Base-by-base conservation (phyloP, 2,888 invertebrate species). In the Drosophila meridiana region DNA sequence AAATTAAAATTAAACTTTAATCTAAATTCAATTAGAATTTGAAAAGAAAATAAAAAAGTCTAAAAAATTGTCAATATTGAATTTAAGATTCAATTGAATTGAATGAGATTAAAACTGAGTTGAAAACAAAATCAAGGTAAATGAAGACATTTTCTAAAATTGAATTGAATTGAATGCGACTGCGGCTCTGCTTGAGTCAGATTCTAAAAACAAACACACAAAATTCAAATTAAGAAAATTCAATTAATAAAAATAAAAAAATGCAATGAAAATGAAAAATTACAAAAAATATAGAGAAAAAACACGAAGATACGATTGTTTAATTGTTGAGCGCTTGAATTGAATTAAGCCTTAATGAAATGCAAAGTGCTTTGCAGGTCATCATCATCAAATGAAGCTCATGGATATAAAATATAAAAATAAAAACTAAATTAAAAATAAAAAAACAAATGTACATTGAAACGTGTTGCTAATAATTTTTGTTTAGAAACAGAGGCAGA, bases 401-500 rank as follows among this genome's bases (percentile, higher is more conserved):
- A 69, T 69, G 48, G 14, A 63, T 62, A 45, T 58, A 79, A 69
- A 74, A 40, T 52, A 36, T 14, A 55, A 36, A 45, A 55, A 47
- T 20, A 67, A 58, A 45, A 45, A 13, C 8, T 20, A 43, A 43
- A 42, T 28, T 28, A 34, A 26, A 48, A 60, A 48, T 6, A 47
- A 47, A 28, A 26, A 11, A 52, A 13, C 20, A 20, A 20, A 20
- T 66, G 42, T 32, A 71, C 57, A 63, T 70, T 75, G 66, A 56
- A 60, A 60, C 75, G 75, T 68, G 80, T 64, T 76, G 80, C 61
- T 80, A 80, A 80, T 80, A 70, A 78, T 56, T 11, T 69, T 59
- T 64, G 64, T 53, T 43, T 7, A 38, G 38, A 13, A 11, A 11
- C 11, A 38, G 36, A 28, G 26, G 20, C 20, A 38, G 28, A 48